phyloP scores from a whole-genome alignment of 2,113 vertebrate genomes.

The Morone chrysops region DNA sequence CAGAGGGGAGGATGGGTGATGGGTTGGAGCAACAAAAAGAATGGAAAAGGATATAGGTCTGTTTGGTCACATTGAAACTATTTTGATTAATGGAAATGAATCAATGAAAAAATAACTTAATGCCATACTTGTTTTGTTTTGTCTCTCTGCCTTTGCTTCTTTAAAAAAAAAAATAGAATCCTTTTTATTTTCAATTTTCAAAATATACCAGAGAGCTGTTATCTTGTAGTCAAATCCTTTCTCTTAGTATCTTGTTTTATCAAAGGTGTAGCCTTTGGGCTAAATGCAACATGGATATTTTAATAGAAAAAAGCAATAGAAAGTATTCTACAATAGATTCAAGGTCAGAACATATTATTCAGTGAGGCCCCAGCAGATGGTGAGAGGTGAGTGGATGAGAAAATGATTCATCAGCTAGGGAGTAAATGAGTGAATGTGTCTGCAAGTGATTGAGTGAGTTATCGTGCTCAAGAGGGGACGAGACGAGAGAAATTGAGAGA shows the following conservation, averaged over 20 bases:
- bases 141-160: neutral
- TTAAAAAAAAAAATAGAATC: neutral
- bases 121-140: neutral
- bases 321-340: neutral
- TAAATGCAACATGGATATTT: neutral
- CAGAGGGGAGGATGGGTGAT: conserved; percentile 37
- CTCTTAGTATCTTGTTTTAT: neutral
- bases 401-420: conserved; percentile 19
- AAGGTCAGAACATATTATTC: conserved; percentile 36
- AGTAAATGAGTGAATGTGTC: conserved; percentile 40
- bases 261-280: neutral
- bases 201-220: neutral
- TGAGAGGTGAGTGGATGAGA: conserved; percentile 8
- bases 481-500: conserved; percentile 49
- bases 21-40: conserved; percentile 9
- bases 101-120: neutral
- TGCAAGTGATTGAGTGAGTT: conserved; percentile 56
- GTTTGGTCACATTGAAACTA: neutral
- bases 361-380: neutral
- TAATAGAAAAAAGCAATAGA: neutral
- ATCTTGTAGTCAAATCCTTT: neutral
- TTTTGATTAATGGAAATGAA: conserved; percentile 1
- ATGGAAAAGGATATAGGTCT: neutral
- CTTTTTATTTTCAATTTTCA: neutral
- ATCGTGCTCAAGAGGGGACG: conserved; percentile 31